phyloP scores from a whole-genome alignment of 2,888 invertebrate species.

The Diachrysia chrysitis region DNA sequence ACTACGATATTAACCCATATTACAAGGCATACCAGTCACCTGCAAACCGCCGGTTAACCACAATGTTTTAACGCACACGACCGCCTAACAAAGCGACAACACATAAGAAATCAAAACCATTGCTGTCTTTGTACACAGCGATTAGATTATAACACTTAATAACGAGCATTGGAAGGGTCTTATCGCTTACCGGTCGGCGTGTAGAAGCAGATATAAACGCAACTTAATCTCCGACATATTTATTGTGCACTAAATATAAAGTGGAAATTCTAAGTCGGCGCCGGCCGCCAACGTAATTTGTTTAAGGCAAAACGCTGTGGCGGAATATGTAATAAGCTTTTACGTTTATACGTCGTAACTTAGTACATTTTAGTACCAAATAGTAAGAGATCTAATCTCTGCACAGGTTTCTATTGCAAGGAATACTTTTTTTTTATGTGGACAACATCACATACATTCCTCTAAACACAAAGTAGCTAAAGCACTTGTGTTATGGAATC shows the following conservation, averaged over 20 bases:
- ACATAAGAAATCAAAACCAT: conserved; percentile 26
- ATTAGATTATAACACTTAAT: conserved; percentile 28
- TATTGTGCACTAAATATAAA: conserved; percentile 59
- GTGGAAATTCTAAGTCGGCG: conserved; percentile 53
- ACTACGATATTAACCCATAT: conserved; percentile 43
- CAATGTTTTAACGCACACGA: conserved; percentile 30
- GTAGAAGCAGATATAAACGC: conserved; percentile 47
- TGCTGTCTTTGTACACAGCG: conserved; percentile 15
- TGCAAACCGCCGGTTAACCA: conserved; percentile 42
- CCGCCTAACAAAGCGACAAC: background rate
- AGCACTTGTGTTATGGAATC: no score
- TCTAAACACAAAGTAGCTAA: no score
- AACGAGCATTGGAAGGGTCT: conserved; percentile 28
- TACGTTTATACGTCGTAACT: conserved; percentile 2
- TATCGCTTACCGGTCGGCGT: conserved; percentile 16
- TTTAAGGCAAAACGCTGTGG: conserved; percentile 19
- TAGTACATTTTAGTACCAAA: background rate
- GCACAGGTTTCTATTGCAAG: background rate
- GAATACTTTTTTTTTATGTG: background rate
- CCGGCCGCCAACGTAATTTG: conserved; percentile 41
- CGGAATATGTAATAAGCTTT: conserved; percentile 1
- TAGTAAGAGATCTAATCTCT: background rate
- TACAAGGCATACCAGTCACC: conserved; percentile 41
- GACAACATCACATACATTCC: no score
- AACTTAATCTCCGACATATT: conserved; percentile 59